Conservation (phyloP, 1,140 invertebrate genomes). For the Aphelinus certus region DNA sequence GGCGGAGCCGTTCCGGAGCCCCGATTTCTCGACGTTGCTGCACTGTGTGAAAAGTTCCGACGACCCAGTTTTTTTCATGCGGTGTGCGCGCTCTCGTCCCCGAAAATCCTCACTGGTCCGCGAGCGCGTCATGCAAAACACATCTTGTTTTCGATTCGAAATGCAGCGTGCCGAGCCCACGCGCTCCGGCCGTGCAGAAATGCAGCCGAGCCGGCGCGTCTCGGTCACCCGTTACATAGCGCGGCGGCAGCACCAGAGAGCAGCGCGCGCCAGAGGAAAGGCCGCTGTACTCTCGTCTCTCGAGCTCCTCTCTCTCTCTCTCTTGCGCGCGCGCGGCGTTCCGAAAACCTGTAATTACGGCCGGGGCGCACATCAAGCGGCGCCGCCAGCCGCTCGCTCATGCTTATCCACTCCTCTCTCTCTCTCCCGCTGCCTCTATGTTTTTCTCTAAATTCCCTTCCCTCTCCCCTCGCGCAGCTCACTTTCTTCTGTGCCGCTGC, state of each 20-base stretch:
- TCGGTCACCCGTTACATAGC: slow-evolving; percentile 50
- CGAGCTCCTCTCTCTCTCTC: slow-evolving; percentile 15
- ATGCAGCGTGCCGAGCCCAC: too few species aligned
- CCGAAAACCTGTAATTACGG: slow-evolving; percentile 66
- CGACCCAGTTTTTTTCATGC: too few species aligned
- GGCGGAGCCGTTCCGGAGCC: too few species aligned
- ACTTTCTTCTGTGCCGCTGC: slow-evolving; percentile 35
- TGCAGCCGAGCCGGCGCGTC: slow-evolving; percentile 11
- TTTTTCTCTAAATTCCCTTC: slow-evolving; percentile 32
- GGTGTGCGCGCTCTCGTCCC: too few species aligned
- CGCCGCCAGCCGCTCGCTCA: slow-evolving; percentile 52
- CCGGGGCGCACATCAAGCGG: slow-evolving; percentile 63
- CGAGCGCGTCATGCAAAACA: too few species aligned
- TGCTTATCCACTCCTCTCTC: slow-evolving; percentile 24
- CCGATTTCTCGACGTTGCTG: too few species aligned
- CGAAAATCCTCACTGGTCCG: too few species aligned
- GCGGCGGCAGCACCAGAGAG: too few species aligned
- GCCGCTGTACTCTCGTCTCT: slow-evolving; percentile 40
- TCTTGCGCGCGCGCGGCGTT: slow-evolving; percentile 58
- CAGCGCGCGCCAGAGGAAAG: slow-evolving; percentile 42
- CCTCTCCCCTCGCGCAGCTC: slow-evolving; percentile 20
- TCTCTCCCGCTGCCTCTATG: slow-evolving; percentile 29
- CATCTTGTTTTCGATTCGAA: too few species aligned
- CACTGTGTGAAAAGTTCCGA: too few species aligned
- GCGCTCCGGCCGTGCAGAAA: too few species aligned